Evolutionary conservation across 2,113 vertebrate genomes (phyloP).

Genomic region (Pogona vitticeps): DNA sequence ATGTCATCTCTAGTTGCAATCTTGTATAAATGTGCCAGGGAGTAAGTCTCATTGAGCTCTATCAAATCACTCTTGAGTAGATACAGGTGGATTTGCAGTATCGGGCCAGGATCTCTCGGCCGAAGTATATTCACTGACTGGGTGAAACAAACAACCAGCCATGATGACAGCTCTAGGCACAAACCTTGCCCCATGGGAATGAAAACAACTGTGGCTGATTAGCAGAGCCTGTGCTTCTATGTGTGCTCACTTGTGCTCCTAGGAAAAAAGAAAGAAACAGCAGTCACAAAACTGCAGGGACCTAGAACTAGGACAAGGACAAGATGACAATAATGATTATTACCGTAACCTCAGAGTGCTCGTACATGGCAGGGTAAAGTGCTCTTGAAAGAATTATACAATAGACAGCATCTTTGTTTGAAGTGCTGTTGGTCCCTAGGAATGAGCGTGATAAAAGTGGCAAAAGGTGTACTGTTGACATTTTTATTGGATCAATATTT

Average conservation of each 20-base stretch:
- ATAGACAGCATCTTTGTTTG: not conserved
- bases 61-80: not conserved
- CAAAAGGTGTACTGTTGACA: not conserved
- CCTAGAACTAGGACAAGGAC: not conserved
- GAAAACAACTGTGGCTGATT: not conserved
- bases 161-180: not conserved
- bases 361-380: not conserved
- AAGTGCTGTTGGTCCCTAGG: not conserved
- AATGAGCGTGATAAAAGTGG: not conserved
- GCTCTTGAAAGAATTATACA: constrained; percentile 12
- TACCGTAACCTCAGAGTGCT: constrained; percentile 5
- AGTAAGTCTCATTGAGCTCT: not conserved
- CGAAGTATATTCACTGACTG: not conserved
- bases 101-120: not conserved
- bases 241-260: not conserved
- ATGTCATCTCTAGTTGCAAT: too few species aligned
- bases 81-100: not conserved
- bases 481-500: constrained; percentile 26
- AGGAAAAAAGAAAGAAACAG: not conserved
- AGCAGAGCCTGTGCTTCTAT: not conserved
- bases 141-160: too few species aligned
- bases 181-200: not conserved
- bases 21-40: not conserved
- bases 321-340: constrained; percentile 22
- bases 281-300: not conserved